Evolutionary conservation across 2,888 invertebrate genomes (phyloP).

Genomic region (Trichogramma evanescens): DNA sequence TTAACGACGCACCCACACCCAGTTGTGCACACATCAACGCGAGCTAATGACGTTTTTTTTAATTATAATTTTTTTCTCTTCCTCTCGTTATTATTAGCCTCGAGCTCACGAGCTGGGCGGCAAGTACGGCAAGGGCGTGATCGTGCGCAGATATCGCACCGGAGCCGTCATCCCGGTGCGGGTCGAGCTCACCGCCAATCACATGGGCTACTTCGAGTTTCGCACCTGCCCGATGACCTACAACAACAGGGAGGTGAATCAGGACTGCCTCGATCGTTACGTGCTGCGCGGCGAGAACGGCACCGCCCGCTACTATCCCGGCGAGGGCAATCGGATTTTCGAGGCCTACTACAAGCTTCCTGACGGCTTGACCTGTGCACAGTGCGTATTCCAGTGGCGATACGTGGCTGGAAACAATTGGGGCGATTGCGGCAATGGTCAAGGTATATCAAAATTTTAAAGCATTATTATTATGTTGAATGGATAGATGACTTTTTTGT

Average conservation of each 20-base stretch:
- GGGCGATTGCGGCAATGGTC: constrained; percentile 46
- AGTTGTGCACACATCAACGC: no score
- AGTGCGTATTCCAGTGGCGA: constrained; percentile 83
- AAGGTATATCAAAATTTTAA: constrained; percentile 28
- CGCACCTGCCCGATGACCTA: constrained; percentile 65
- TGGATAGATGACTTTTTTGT: no score
- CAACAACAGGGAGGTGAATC: constrained; percentile 57
- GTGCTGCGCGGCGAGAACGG: constrained; percentile 54
- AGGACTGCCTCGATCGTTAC: constrained; percentile 71
- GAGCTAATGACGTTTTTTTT: no score
- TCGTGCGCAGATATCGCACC: constrained; percentile 70
- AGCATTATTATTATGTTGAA: no score
- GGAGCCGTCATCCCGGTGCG: constrained; percentile 64
- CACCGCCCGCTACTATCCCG: constrained; percentile 63
- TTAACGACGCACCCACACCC: no score
- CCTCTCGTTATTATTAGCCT: constrained; percentile 47
- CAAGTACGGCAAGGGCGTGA: constrained; percentile 72
- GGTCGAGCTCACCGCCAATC: constrained; percentile 81
- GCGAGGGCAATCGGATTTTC: constrained; percentile 71
- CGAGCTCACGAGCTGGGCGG: constrained; percentile 79
- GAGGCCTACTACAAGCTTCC: constrained; percentile 64
- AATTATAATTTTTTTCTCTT: no score
- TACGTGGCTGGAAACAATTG: constrained; percentile 66
- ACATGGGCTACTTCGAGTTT: constrained; percentile 81
- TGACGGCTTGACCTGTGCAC: constrained; percentile 63